Evolutionary conservation across 1,140 invertebrate species (phyloP).

Genomic region (Limonius californicus): DNA sequence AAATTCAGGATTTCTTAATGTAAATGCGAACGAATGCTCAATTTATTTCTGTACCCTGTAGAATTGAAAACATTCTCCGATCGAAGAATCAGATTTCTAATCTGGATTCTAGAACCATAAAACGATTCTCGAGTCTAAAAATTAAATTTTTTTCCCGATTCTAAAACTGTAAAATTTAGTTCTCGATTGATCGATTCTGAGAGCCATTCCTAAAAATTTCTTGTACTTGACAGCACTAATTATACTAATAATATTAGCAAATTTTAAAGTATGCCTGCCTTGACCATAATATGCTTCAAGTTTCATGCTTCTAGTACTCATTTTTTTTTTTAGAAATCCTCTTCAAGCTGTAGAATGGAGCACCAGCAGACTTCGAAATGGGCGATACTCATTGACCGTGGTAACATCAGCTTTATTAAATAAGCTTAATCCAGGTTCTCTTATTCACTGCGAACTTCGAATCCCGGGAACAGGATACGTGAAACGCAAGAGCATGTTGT

Average conservation of each 20-base stretch:
- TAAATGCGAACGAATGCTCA: no score
- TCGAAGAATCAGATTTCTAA: no score
- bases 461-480: conserved; percentile 43
- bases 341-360: conserved; percentile 38
- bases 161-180: no score
- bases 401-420: conserved; percentile 30
- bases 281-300: not conserved
- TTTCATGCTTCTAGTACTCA: no score
- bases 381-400: conserved; percentile 36
- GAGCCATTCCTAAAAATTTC: no score
- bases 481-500: conserved; percentile 40
- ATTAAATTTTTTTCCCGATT: no score
- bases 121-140: no score
- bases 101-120: no score
- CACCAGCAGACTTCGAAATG: conserved; percentile 33
- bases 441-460: conserved; percentile 35
- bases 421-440: conserved; percentile 30
- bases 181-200: no score
- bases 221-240: conserved; percentile 29
- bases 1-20: no score
- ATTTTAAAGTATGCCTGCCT: not conserved
- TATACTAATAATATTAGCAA: conserved; percentile 19
- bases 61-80: no score
- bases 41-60: no score
- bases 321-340: not conserved